Conservation (phyloP, 2,797 vertebrate species). For the Lerista edwardsae region DNA sequence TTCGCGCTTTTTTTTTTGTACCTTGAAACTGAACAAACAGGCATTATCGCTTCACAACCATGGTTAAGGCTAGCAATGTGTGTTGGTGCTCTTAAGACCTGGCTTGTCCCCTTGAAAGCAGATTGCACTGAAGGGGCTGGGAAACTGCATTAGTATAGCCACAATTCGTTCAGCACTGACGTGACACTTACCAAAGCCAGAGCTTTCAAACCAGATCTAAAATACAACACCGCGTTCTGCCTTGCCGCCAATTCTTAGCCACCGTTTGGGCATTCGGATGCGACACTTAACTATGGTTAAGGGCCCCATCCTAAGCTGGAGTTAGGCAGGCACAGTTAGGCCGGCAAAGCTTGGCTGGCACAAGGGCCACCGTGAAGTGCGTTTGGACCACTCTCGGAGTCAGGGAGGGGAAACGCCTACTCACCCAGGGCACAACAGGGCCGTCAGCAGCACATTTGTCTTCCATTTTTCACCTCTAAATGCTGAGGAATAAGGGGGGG, state of each 20-base stretch:
- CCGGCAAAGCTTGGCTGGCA: no score
- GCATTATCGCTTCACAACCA: not conserved
- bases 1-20: not conserved
- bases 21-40: not conserved
- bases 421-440: constrained; percentile 90
- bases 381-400: no score
- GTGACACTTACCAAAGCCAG: not conserved
- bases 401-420: constrained; percentile 53
- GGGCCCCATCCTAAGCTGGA: no score
- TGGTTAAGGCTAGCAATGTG: not conserved
- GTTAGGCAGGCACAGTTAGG: no score
- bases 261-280: not conserved
- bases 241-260: not conserved
- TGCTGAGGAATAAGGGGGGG: constrained; percentile 74
- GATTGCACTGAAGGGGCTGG: no score
- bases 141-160: not conserved
- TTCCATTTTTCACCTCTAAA: constrained; percentile 94
- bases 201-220: not conserved
- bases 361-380: no score
- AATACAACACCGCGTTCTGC: not conserved
- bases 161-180: not conserved
- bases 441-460: constrained; percentile 89
- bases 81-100: no score
- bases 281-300: not conserved
- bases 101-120: not conserved